Percentiles rank a stretch among this genome's conserved stretches.
These are phyloP conservation scores for Acrobasis consociella DNA, from an alignment of 2,888 invertebrate genomes.

Conservation along the genomic window DNA sequence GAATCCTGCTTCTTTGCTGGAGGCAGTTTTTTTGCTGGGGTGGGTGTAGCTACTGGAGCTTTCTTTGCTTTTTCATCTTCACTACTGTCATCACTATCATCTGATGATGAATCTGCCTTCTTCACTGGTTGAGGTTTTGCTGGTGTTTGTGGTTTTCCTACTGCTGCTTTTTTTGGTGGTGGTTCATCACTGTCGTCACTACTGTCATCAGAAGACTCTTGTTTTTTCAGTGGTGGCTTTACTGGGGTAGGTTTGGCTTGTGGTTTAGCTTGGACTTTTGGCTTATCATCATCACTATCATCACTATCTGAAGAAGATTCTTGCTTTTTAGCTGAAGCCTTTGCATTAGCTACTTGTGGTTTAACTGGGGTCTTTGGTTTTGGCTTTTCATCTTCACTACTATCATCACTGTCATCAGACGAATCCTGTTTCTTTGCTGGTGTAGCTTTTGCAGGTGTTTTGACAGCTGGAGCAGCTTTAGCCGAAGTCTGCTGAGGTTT, in stretches of 20 bases:
- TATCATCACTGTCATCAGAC: constrained; percentile 49
- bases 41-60: constrained; percentile 27
- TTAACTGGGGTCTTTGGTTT: constrained; percentile 25
- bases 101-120: constrained; percentile 45
- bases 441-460: constrained; percentile 26
- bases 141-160: constrained; percentile 35
- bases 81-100: constrained; percentile 53
- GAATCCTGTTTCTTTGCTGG: constrained; percentile 39
- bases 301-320: constrained; percentile 45
- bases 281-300: constrained; percentile 57
- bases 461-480: constrained; percentile 36
- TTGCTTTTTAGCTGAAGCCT: constrained; percentile 34
- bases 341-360: constrained; percentile 30
- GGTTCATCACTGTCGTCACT: constrained; percentile 64
- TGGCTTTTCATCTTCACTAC: constrained; percentile 54
- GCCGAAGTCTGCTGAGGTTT: constrained; percentile 29
- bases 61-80: constrained; percentile 45
- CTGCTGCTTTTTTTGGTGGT: constrained; percentile 34
- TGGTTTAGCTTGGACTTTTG: constrained; percentile 35
- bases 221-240: constrained; percentile 46
- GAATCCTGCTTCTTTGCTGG: constrained; percentile 34
- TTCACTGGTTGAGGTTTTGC: constrained; percentile 38
- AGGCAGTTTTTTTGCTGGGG: constrained; percentile 33
- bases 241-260: constrained; percentile 42
- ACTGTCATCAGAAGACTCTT: constrained; percentile 59